Evolutionary conservation across 2,113 vertebrate genomes (phyloP).

Genomic region (Piliocolobus tephrosceles): DNA sequence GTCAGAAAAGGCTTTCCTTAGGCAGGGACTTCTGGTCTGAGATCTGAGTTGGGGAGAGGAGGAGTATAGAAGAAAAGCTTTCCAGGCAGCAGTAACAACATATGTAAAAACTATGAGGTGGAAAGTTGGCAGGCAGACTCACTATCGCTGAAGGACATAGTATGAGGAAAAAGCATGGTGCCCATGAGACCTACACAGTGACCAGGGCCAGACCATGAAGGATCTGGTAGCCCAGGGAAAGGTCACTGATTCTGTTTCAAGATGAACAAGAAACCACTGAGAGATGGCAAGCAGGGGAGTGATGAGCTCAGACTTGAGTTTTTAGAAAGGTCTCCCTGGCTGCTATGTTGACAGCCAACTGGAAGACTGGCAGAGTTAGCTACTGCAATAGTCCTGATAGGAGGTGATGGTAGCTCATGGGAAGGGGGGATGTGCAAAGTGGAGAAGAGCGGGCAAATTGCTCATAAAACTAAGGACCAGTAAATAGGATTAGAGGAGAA

Average conservation of each 20-base stretch:
- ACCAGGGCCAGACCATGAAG: neutral
- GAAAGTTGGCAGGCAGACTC: neutral
- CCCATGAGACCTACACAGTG: neutral
- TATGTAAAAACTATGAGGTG: neutral
- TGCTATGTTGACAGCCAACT: neutral
- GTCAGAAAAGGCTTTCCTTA: neutral
- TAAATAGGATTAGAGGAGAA: neutral
- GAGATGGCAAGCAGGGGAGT: neutral
- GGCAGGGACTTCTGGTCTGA: neutral
- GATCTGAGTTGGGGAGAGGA: fast-evolving
- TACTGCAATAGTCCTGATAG: neutral
- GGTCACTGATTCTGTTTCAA: neutral
- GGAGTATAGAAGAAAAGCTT: neutral
- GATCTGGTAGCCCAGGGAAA: neutral
- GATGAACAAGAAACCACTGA: neutral
- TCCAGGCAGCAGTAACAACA: neutral
- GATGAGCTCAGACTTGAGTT: neutral
- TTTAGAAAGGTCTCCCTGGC: neutral
- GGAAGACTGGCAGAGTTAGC: neutral
- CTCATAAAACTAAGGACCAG: neutral
- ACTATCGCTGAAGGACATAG: neutral
- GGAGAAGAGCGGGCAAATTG: neutral
- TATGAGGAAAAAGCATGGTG: neutral
- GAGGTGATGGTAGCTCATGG: neutral
- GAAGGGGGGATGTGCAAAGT: neutral